Conservation (phyloP, 2,797 vertebrate genomes). For the Myotis planiceps region DNA sequence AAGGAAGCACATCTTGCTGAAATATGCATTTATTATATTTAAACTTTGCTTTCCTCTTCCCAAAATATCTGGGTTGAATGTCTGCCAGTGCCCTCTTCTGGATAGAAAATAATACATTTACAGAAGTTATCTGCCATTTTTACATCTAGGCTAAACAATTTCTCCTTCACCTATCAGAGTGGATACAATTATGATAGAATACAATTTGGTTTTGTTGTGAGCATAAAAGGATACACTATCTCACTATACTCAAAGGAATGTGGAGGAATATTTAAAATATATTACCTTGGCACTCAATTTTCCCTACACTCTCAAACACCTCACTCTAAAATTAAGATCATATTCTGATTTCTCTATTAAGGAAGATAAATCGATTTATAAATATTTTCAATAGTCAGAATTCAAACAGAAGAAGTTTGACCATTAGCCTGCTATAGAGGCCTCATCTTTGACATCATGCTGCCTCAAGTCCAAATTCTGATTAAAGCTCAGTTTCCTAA, state of each 20-base stretch:
- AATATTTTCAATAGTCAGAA: not conserved
- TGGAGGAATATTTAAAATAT: not conserved
- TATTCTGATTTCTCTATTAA: not conserved
- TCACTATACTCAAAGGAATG: not conserved
- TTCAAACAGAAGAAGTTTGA: not conserved
- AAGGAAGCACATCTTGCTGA: slow-evolving; percentile 1
- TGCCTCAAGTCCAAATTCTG: not conserved
- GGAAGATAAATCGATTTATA: not conserved
- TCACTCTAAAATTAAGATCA: not conserved
- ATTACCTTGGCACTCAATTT: not conserved
- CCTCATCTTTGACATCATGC: not conserved
- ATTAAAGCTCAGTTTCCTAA: not conserved
- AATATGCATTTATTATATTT: not conserved
- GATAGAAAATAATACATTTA: slow-evolving; percentile 24
- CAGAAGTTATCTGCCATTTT: not conserved
- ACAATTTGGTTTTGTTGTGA: not conserved
- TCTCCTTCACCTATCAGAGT: not conserved
- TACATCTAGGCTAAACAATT: not conserved
- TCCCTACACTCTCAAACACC: not conserved
- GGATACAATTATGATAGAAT: not conserved
- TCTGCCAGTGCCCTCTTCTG: slow-evolving; percentile 64
- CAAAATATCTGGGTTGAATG: not conserved
- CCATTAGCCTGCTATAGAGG: not conserved
- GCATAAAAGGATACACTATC: not conserved
- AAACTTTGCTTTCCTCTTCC: not conserved